These are phyloP conservation scores for Seriola aureovittata DNA, from an alignment of 2,113 vertebrate species.

Conservation along the genomic window DNA sequence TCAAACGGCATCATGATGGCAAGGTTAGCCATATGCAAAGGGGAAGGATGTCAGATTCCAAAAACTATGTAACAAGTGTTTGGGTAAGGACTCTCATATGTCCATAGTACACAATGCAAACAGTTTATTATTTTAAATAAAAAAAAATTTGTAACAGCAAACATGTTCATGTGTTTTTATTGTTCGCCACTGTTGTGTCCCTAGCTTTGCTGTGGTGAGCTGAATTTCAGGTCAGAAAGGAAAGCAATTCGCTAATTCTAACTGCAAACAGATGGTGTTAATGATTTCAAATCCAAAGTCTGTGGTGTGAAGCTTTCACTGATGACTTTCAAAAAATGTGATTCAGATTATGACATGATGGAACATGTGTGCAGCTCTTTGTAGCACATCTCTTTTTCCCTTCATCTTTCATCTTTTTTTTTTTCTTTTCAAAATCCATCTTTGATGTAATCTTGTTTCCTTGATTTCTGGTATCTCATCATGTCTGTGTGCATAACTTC, in stretches of 20 bases:
- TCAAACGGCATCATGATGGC: neutral
- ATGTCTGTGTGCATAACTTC: slow-evolving; percentile 64
- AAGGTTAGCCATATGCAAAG: neutral
- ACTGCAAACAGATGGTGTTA: slow-evolving; percentile 15
- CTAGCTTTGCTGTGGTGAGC: neutral
- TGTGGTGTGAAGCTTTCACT: neutral
- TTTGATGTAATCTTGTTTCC: slow-evolving; percentile 59
- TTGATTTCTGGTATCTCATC: slow-evolving; percentile 60
- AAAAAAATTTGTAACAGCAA: neutral
- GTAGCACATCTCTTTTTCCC: slow-evolving; percentile 14
- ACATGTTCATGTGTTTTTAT: neutral
- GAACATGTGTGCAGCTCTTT: slow-evolving; percentile 26
- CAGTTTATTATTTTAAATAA: neutral
- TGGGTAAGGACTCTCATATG: neutral
- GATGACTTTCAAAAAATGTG: slow-evolving; percentile 1
- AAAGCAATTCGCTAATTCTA: neutral
- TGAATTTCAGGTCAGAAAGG: slow-evolving; percentile 6
- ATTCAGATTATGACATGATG: slow-evolving; percentile 13
- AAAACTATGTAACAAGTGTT: neutral
- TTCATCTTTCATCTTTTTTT: neutral
- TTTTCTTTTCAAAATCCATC: slow-evolving; percentile 5
- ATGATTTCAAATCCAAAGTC: slow-evolving; percentile 1
- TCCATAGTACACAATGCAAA: neutral
- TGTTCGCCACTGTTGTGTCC: neutral
- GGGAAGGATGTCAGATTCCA: neutral